These are phyloP conservation scores for Rhyacichthys aspro DNA, from an alignment of 2,797 vertebrate species.

Conservation along the genomic window DNA sequence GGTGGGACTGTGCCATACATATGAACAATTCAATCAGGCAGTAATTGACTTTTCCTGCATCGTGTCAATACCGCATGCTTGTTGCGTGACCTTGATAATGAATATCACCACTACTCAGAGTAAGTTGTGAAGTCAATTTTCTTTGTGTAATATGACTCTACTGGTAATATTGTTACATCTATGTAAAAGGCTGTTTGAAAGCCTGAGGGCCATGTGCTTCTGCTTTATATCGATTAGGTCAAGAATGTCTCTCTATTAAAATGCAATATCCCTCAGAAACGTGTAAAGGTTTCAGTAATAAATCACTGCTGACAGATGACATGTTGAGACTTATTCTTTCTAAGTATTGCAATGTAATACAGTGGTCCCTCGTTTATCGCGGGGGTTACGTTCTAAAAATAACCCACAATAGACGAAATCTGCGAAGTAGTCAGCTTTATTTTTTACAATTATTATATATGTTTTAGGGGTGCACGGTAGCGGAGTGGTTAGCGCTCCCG, in stretches of 20 bases:
- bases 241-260: background rate
- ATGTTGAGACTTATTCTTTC: no score
- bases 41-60: conserved; percentile 35
- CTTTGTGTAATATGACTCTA: background rate
- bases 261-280: no score
- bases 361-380: no score
- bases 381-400: no score
- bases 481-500: no score
- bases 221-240: background rate
- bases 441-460: no score
- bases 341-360: no score
- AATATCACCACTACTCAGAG: background rate
- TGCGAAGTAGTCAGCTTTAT: no score
- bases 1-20: conserved; percentile 11
- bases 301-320: no score
- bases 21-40: background rate
- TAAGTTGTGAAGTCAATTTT: background rate
- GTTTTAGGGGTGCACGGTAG: no score
- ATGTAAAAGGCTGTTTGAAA: background rate
- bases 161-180: conserved; percentile 43
- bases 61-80: conserved; percentile 13
- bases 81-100: conserved; percentile 21
- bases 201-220: background rate
- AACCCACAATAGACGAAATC: no score
- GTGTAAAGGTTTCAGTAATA: no score